phyloP scores from a whole-genome alignment of 2,113 vertebrate genomes.

The Craseonycteris thonglongyai region DNA sequence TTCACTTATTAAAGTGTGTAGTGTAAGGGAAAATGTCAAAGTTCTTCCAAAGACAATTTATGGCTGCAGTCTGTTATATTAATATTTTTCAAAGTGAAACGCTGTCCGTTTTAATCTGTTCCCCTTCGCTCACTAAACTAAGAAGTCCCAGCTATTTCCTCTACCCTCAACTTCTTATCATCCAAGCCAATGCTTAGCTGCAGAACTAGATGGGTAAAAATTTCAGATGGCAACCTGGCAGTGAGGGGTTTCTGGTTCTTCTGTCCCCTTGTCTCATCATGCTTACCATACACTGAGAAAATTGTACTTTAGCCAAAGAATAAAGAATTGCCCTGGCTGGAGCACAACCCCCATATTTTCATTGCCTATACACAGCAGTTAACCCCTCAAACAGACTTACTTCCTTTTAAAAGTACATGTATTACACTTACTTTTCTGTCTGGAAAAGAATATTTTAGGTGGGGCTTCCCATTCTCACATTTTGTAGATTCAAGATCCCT shows the following conservation, averaged over 20 bases:
- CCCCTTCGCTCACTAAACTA: background rate
- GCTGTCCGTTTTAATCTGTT: background rate
- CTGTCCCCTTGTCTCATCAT: background rate
- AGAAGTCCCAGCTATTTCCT: background rate
- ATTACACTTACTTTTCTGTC: background rate
- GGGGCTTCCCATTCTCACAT: background rate
- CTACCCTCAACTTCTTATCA: background rate
- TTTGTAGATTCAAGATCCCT: background rate
- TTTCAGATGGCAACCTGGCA: background rate
- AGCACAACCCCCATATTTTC: background rate
- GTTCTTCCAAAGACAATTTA: background rate
- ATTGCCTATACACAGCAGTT: background rate
- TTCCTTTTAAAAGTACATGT: background rate
- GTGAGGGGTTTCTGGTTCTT: background rate
- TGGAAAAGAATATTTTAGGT: background rate
- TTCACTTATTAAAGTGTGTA: background rate
- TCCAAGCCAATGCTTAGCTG: background rate
- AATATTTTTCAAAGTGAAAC: background rate
- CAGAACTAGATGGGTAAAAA: background rate
- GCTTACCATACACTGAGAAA: background rate
- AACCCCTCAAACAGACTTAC: background rate
- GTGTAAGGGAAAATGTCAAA: background rate
- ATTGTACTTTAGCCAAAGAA: background rate
- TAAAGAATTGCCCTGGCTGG: background rate
- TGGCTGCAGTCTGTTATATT: background rate